A percentile compares a stretch with the other conserved stretches of the same genome.
phyloP scores from a whole-genome alignment of 2,888 invertebrate species.

The Eristalinus aeneus region DNA sequence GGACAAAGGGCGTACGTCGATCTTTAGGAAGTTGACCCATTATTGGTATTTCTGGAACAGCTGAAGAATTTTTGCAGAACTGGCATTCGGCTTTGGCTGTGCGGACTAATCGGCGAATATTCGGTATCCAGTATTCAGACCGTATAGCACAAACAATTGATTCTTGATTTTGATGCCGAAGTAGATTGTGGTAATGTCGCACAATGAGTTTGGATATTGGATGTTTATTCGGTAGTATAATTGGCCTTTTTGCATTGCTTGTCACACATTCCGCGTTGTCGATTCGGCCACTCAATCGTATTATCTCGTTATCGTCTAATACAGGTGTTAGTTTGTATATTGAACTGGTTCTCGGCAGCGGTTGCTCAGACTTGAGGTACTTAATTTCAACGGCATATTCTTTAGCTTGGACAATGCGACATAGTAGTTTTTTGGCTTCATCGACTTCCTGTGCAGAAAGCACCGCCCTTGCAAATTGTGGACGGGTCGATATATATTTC shows the following conservation, averaged over 20 bases:
- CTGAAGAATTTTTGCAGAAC: slow-evolving; percentile 14
- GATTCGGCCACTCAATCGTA: not conserved
- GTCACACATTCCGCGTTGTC: not conserved
- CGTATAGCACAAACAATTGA: slow-evolving; percentile 34
- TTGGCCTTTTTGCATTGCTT: not conserved
- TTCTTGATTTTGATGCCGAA: slow-evolving; percentile 57
- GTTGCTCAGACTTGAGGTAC: too few relatives aligned
- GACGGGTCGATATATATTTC: too few relatives aligned
- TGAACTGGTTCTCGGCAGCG: too few relatives aligned
- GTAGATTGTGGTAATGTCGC: slow-evolving; percentile 52
- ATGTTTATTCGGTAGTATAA: slow-evolving; percentile 12
- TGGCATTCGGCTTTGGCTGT: slow-evolving; percentile 15
- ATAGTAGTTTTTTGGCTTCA: too few relatives aligned
- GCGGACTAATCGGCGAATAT: slow-evolving; percentile 21
- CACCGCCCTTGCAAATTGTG: too few relatives aligned
- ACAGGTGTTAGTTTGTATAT: too few relatives aligned
- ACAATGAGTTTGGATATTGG: slow-evolving; percentile 31
- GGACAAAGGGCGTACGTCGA: slow-evolving; percentile 55
- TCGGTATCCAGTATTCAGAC: slow-evolving; percentile 44
- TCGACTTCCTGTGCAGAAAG: too few relatives aligned
- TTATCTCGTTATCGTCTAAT: too few relatives aligned
- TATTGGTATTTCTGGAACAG: slow-evolving; percentile 51
- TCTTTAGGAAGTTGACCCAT: slow-evolving; percentile 71
- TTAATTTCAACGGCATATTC: too few relatives aligned
- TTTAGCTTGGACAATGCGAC: too few relatives aligned